Percentiles rank a stretch among this genome's conserved stretches.
phyloP scores from a whole-genome alignment of 1,140 invertebrate species.

The Drosophila repletoides region DNA sequence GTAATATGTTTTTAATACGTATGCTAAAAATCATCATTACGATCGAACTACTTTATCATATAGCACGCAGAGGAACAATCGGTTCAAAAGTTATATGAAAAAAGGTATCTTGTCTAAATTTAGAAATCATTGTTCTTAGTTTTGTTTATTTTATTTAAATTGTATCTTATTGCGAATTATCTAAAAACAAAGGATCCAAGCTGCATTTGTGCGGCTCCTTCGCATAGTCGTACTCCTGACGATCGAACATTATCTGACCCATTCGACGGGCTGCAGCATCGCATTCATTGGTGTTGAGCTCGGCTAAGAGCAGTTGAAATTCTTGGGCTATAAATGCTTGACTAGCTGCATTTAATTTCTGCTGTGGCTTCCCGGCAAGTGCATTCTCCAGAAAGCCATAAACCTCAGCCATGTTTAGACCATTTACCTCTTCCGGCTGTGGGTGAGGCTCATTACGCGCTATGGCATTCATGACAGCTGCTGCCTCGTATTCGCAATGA shows the following conservation, averaged over 20 bases:
- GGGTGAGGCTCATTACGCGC: slow-evolving; percentile 52
- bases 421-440: slow-evolving; percentile 22
- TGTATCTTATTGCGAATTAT: too few relatives aligned
- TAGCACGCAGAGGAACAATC: too few relatives aligned
- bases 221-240: slow-evolving; percentile 27
- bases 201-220: slow-evolving; percentile 45
- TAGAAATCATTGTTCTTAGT: too few relatives aligned
- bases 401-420: slow-evolving; percentile 54
- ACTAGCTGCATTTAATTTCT: slow-evolving; percentile 31
- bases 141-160: too few relatives aligned
- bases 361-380: slow-evolving; percentile 62
- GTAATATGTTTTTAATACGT: too few relatives aligned
- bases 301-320: slow-evolving; percentile 52
- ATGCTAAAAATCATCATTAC: too few relatives aligned
- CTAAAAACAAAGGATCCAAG: slow-evolving; percentile 52
- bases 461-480: slow-evolving; percentile 52
- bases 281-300: slow-evolving; percentile 59
- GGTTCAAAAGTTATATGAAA: too few relatives aligned
- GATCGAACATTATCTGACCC: slow-evolving; percentile 21
- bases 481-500: slow-evolving; percentile 59
- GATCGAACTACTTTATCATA: too few relatives aligned
- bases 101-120: too few relatives aligned
- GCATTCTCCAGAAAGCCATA: slow-evolving; percentile 66
- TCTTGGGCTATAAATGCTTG: slow-evolving; percentile 50
- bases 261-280: slow-evolving; percentile 40